Conservation (phyloP, 2,888 invertebrate species). For the Peribatodes rhomboidaria region DNA sequence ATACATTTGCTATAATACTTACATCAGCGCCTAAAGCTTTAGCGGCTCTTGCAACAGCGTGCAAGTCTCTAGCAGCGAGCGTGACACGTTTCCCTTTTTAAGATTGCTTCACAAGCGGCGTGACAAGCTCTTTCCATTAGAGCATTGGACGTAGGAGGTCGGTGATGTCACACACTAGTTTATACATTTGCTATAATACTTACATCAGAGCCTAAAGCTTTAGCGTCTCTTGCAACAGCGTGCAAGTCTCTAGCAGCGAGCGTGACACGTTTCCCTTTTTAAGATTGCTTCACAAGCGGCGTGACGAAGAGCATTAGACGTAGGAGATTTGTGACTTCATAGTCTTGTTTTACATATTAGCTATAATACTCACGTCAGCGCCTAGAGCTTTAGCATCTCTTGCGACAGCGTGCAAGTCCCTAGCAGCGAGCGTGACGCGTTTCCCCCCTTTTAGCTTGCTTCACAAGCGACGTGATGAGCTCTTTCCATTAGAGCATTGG, state of each 20-base stretch:
- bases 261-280: slow-evolving; percentile 88
- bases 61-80: slow-evolving; percentile 91
- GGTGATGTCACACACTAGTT: too few relatives aligned
- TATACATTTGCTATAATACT: too few relatives aligned
- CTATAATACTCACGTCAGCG: slow-evolving; percentile 90
- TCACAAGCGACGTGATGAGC: slow-evolving; percentile 88
- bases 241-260: slow-evolving; percentile 92
- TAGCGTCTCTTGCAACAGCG: slow-evolving; percentile 89
- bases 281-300: slow-evolving; percentile 89
- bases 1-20: too few relatives aligned
- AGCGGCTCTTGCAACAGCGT: slow-evolving; percentile 90
- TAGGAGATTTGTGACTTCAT: too few relatives aligned
- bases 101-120: slow-evolving; percentile 89
- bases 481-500: slow-evolving; percentile 88
- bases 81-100: slow-evolving; percentile 89
- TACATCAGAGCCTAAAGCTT: slow-evolving; percentile 92
- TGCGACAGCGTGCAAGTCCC: slow-evolving; percentile 91
- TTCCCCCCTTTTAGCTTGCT: slow-evolving; percentile 89
- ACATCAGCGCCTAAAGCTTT: slow-evolving; percentile 92
- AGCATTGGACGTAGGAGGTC: too few relatives aligned
- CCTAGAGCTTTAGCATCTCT: slow-evolving; percentile 91
- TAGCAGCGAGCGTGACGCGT: slow-evolving; percentile 89
- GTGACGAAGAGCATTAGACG: too few relatives aligned
- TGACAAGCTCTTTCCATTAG: slow-evolving; percentile 87
- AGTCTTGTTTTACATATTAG: too few relatives aligned